Base-by-base conservation (phyloP, 2,113 vertebrate species). In the Melanotaenia duboulayi region DNA sequence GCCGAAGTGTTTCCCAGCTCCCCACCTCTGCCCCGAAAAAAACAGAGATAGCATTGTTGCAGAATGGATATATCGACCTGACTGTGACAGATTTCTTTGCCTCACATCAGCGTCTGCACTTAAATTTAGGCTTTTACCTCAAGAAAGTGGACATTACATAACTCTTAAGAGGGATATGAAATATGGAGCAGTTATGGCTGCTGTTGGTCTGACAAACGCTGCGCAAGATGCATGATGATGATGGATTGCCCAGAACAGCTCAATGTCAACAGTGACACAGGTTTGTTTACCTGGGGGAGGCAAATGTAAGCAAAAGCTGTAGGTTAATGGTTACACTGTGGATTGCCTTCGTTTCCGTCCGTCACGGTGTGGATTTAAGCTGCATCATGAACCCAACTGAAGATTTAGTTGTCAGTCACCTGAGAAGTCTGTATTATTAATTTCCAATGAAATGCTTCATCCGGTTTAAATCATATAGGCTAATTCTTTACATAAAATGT, bases 61-160 rank as follows among this genome's bases (percentile, higher is more conserved):
- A 56, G 83, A 49, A 48, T 32, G 7, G 67, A 65, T 11, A 46
- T 63, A 80, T 87, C 70, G 89, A 89, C 65, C 65, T 42, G 78
- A 11, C 76, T 35, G 39, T 3, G 67, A n/a, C 22, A 10, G 48
- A 23, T 5, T 35, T 84, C 74, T 87, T 86, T 71, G 83, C 11
- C 63, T 79, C 1, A 4, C 39, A 44, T 52, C 35, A 32, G 22
- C 22, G 2, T 48, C 16, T 51, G 22, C 2, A 20, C 11, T n/a
- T 16, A 35, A 32, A 24, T 62, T n/a, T 58, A 48, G 7, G 25
- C 14, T n/a, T 28, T 61, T 7, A 19, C 42, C 22, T 71, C 0
- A 39, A 67, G 44, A 61, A 12, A 55, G 63, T 24, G 10, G 24
- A 12, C 11, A 44, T 63, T 39, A 54, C 51, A 23, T 12, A 62